Base-by-base conservation (phyloP, 2,888 invertebrate genomes). In the Dyspetes luteomarginatus region DNA sequence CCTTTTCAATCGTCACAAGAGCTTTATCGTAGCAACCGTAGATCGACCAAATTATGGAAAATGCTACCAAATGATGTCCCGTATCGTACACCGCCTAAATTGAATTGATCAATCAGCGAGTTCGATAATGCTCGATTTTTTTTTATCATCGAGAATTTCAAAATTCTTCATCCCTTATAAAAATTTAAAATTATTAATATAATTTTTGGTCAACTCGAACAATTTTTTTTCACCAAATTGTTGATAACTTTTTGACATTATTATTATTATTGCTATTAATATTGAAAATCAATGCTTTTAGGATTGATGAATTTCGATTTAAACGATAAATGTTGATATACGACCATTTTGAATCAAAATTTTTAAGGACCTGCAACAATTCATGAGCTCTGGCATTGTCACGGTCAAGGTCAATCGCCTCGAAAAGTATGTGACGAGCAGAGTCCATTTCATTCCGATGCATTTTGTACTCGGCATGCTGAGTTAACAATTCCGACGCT, bases 11-110 rank as follows among this genome's bases (percentile, higher is more conserved):
- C 4, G 83, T 82, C 41, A 84, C 55, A 22, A 87, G 64, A 17
- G 83, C 86, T 73, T 87, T 87, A 17, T 87, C 87, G 76, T 86
- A 85, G 43, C 85, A 87, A 48, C 85, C 85, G 41, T 86, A 81
- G 43, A 84, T 69, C 48, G 84, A 85, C 88, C 88, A 87, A 41
- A 85, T 71, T 22, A 87, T 67, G 0, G 85, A 78, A 43, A 83
- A 82, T 0, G 76, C 74, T 0, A 82, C 64, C 75, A 87, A 58
- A 3, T 77, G 50, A 19, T 86, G 85, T 1, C 85, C 86, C 19
- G 83, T 83, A 4, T 69, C 78, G 28, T 82, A 85, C 2, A 87
- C 77, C 0, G 83, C 65, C 87, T 87, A 4, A 73, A 19, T n/a
- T n/a, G n/a, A n/a, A n/a, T n/a, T n/a, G n/a, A n/a, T n/a, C n/a